Base-by-base conservation (phyloP, 1,140 invertebrate genomes). In the Caenorhabditis tropicalis region DNA sequence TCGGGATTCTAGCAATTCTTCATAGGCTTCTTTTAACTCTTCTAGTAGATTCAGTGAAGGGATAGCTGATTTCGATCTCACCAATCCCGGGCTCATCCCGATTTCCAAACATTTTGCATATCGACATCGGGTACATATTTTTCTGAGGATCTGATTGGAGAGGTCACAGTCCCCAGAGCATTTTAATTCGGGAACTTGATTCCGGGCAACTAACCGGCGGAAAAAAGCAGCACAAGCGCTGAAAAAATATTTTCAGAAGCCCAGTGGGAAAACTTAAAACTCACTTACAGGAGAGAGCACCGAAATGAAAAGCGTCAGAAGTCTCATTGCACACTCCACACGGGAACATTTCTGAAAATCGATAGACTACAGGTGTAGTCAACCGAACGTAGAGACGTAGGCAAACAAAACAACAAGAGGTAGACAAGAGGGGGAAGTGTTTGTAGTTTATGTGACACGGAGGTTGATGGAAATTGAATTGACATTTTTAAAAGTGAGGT, bases 181-280 rank as follows among this genome's bases (percentile, higher is more conserved):
- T 36, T 33, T 21, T 16, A 36, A 29, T 36, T 33, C 19, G 33
- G 58, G 58, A 33, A n/a, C 10, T 19, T 33, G 12, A 21, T 36
- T 65, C 1, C 29, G 3, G 24, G 58, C 12, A 19, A 65, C 31
- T 1, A 65, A 4, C 24, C 58, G n/a, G 0, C 58, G 58, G 31
- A 65, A 65, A 36, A 65, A 65, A 9, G 58, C 58, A 65, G 58
- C 58, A 36, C 58, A 65, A 16, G 58, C 58, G 19, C 58, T 65
- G 27, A 29, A 65, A 65, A 36, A 36, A 19, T 27, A 33, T 2
- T 16, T 65, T 36, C 2, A 19, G 2, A 7, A 0, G 9, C 3
- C 21, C n/a, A 27, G 9, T 33, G 31, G 36, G 12, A 15, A 65
- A 33, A 19, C 6, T 31, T 21, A 51, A 56, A 33, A 65, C 58